Conservation (phyloP, 2,797 vertebrate genomes). For the Eidolon dupreanum region DNA sequence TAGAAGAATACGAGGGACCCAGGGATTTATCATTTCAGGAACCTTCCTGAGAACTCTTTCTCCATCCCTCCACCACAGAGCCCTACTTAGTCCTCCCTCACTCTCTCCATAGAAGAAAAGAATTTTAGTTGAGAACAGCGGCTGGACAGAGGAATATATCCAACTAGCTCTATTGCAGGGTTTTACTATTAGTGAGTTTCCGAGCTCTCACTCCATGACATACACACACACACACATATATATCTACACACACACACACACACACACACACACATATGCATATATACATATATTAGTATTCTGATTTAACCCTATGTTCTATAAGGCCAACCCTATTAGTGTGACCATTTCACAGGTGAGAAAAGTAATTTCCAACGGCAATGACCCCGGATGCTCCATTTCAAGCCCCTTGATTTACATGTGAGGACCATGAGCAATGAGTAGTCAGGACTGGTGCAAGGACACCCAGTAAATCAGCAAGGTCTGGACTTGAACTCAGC, state of each 20-base stretch:
- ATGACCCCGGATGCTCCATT: neutral
- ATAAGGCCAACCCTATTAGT: neutral
- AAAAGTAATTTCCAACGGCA: neutral
- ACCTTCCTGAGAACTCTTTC: neutral
- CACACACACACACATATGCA: neutral
- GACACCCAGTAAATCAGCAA: neutral
- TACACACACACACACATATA: neutral
- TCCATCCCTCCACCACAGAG: neutral
- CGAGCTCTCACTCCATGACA: neutral
- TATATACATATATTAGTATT: neutral
- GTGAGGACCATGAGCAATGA: neutral
- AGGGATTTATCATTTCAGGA: neutral
- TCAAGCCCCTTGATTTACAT: neutral
- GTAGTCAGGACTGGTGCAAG: neutral
- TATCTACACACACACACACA: neutral
- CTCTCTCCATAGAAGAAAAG: neutral
- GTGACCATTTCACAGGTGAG: neutral
- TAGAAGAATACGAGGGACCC: neutral
- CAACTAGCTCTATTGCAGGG: neutral
- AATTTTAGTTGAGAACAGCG: neutral
- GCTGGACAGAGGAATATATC: neutral
- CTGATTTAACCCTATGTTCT: neutral
- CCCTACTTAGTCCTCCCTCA: neutral
- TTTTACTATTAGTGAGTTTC: neutral
- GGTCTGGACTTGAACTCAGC: neutral